Percentiles rank a stretch among this genome's conserved stretches.
Evolutionary conservation across 1,140 invertebrate genomes (phyloP).

Genomic region (Pemphigus obesinymphae): DNA sequence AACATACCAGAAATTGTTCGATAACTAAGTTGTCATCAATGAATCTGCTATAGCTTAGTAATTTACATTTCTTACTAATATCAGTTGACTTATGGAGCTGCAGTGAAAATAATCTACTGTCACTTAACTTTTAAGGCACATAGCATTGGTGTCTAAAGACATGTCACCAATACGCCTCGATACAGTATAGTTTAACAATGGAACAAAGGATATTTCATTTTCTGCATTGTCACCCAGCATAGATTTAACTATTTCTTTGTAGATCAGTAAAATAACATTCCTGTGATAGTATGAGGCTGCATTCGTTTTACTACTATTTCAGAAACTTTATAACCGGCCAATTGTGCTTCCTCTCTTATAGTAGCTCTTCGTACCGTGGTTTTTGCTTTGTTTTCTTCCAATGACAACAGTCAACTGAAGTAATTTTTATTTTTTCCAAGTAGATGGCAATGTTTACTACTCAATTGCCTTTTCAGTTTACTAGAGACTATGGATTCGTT

Average conservation of each 20-base stretch:
- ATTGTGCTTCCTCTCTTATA: constrained; percentile 16
- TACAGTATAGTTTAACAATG: constrained; percentile 23
- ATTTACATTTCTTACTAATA: no score
- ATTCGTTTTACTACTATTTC: constrained; percentile 12
- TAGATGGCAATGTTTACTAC: no score
- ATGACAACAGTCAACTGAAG: background rate
- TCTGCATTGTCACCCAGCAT: constrained; percentile 45
- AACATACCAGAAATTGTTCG: background rate
- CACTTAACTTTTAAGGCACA: no score
- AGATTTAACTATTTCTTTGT: constrained; percentile 48
- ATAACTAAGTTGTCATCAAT: background rate
- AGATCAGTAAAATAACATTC: constrained; percentile 50
- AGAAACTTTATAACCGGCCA: constrained; percentile 47
- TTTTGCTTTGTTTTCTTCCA: constrained; percentile 3
- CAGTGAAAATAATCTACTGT: no score
- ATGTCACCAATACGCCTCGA: no score
- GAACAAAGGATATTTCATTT: constrained; percentile 31
- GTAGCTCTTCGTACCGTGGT: background rate
- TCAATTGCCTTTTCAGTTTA: background rate
- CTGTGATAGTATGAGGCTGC: constrained; percentile 49
- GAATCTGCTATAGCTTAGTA: no score
- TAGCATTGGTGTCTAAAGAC: no score
- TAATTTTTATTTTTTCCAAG: no score
- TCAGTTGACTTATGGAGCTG: no score
- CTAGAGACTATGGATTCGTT: background rate